Evolutionary conservation across 2,113 vertebrate species (phyloP), one percentile per base, ranked within the genome.

Genomic region (Xenus cinereus): DNA sequence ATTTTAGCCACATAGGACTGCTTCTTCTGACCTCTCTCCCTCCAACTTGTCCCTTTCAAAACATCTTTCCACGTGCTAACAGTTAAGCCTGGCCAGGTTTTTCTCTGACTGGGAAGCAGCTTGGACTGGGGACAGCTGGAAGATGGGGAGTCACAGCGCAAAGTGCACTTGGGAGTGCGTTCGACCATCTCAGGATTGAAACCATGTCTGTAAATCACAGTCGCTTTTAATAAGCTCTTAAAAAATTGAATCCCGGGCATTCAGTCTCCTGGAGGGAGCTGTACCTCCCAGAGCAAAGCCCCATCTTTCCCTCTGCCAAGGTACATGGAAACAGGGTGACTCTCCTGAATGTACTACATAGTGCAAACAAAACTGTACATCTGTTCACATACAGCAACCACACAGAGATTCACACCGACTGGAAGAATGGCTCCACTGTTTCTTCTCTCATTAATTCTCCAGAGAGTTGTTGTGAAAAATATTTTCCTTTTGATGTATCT

Each of bases 401-500:
- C 8, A 2, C 43, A 0, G 2, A 79, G n/a, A 62, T 17, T 54
- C 86, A 32, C 57, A 45, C 0, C 1, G 35, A 30, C 41, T 83
- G 74, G 10, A 72, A 85, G 41, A 91, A 32, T 5, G 6, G 53
- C 62, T 77, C 41, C 33, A 16, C 57, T 76, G 17, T 57, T 87
- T 26, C 50, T 71, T 60, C 84, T 84, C 59, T 76, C 27, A 5
- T 50, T 75, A 56, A 43, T 39, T 83, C 80, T 85, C 84, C 53
- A 62, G 62, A 41, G 84, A 83, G 9, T 0, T 19, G 5, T 10
- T 35, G 43, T 87, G 78, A 24, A 79, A 95, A 91, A 78, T 63
- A 81, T 37, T 87, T 77, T 63, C 17, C 77, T 89, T 93, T 93
- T 95, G 74, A 93, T 87, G 39, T 68, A 32, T n/a, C 35, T 82